Base-by-base conservation (phyloP, 2,888 invertebrate species). In the Cryptocheilus praepositus region DNA sequence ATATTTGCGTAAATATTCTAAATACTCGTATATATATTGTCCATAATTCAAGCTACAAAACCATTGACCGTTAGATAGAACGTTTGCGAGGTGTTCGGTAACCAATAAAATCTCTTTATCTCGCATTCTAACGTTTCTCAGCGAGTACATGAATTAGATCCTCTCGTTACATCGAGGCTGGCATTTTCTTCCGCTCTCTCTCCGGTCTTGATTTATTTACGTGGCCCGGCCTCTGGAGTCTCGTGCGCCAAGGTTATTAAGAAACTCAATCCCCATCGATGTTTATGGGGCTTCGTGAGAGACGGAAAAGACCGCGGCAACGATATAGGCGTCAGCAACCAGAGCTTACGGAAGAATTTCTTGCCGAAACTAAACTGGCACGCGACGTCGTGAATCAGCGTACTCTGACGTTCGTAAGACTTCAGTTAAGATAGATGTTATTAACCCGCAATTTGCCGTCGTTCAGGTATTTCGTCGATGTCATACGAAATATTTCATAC, bases 211-310 rank as follows among this genome's bases (percentile, higher is more conserved):
- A 64, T 71, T 63, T 63, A 64, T 69, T 69, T 61, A 57, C 66
- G 57, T 55, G 36, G 36, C 36, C 36, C 36, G 36, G 13, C 36
- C 36, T 36, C 13, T 7, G 36, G 21, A 19, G 55, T 54, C 66
- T 67, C 63, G 63, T 57, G 55, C 64, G 49, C 46, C 43, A 25
- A 58, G 71, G 67, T 72, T 72, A 72, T 72, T 72, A 72, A 71
- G 72, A 67, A 71, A 72, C 71, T 71, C 64, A 64, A 67, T 68
- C 65, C 68, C 46, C 73, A 68, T 68, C 63, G 65, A 65, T 72
- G 65, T 73, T 72, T 71, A 64, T 65, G 62, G 19, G 62, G 64
- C 59, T 72, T 72, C 68, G 64, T 68, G 68, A 68, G 36, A 36
- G 57, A 62, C 61, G 55, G 16, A 57, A 46, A 49, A 19, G 51